A percentile compares a stretch with the other conserved stretches of the same genome.
Evolutionary conservation across 2,888 invertebrate species (phyloP).

Genomic region (Torymus tubicola): DNA sequence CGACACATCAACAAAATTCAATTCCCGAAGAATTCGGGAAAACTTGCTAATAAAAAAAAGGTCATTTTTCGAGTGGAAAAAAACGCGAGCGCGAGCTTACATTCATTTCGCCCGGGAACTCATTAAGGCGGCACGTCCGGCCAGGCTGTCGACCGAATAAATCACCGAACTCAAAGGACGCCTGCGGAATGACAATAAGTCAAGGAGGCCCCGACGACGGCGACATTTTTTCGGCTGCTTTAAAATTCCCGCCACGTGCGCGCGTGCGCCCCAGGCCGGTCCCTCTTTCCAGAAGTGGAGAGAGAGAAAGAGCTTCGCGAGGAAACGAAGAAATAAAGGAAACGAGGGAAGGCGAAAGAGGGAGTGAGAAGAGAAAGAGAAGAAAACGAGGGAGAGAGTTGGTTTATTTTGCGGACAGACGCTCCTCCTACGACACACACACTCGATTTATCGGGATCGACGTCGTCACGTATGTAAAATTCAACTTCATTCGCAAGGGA

Average conservation of each 20-base stretch:
- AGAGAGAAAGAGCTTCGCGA: not conserved
- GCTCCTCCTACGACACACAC: not conserved
- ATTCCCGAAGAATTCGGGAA: too few relatives aligned
- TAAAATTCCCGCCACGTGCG: slow-evolving; percentile 51
- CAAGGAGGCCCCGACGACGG: not conserved
- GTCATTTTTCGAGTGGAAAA: not conserved
- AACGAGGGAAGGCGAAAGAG: not conserved
- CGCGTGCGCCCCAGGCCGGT: slow-evolving; percentile 3
- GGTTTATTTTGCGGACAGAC: slow-evolving; percentile 23
- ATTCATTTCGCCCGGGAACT: slow-evolving; percentile 48
- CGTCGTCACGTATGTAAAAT: not conserved
- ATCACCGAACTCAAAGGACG: slow-evolving; percentile 53
- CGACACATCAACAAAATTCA: too few relatives aligned
- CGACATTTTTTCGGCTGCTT: slow-evolving; percentile 51
- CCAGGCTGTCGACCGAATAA: slow-evolving; percentile 56
- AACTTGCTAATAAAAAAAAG: too few relatives aligned
- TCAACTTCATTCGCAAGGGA: not conserved
- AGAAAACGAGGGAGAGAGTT: not conserved
- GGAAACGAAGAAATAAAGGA: slow-evolving; percentile 28
- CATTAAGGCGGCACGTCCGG: slow-evolving; percentile 56
- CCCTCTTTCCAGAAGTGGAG: slow-evolving; percentile 10
- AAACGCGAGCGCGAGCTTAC: slow-evolving; percentile 37
- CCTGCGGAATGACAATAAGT: slow-evolving; percentile 51
- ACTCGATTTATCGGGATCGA: slow-evolving; percentile 21
- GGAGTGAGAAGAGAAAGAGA: not conserved